Conservation (phyloP, 2,888 invertebrate species). For the Agrochola macilenta region DNA sequence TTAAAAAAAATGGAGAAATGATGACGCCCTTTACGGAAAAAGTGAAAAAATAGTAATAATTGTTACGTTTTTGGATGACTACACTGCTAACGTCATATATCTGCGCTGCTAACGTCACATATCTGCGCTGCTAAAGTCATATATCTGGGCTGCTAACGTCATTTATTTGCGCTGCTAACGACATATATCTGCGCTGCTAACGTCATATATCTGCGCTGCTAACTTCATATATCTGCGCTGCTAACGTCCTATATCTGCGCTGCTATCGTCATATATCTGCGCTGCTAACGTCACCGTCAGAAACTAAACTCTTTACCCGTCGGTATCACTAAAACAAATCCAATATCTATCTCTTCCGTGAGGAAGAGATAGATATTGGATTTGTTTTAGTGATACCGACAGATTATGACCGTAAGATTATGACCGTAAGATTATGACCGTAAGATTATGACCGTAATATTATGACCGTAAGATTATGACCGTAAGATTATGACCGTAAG, state of each 20-base stretch:
- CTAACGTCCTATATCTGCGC: no score
- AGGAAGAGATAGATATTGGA: no score
- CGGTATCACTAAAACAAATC: not conserved
- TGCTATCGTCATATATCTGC: not conserved
- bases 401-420: no score
- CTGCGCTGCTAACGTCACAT: not conserved
- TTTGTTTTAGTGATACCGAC: no score
- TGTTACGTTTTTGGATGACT: not conserved
- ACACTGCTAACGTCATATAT: not conserved
- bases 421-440: no score
- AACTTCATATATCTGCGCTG: not conserved
- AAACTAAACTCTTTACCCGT: no score
- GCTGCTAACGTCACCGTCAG: not conserved
- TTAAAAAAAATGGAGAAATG: constrained; percentile 14
- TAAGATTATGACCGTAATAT: no score
- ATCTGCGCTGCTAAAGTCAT: not conserved
- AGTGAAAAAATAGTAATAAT: not conserved
- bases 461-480: no score
- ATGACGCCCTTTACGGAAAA: not conserved
- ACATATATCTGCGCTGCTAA: not conserved
- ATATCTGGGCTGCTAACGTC: not conserved
- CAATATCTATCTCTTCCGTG: not conserved
- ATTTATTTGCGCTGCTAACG: not conserved
- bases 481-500: no score
- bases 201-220: not conserved